Evolutionary conservation across 1,140 invertebrate species (phyloP).

Genomic region (Eumeta japonica): DNA sequence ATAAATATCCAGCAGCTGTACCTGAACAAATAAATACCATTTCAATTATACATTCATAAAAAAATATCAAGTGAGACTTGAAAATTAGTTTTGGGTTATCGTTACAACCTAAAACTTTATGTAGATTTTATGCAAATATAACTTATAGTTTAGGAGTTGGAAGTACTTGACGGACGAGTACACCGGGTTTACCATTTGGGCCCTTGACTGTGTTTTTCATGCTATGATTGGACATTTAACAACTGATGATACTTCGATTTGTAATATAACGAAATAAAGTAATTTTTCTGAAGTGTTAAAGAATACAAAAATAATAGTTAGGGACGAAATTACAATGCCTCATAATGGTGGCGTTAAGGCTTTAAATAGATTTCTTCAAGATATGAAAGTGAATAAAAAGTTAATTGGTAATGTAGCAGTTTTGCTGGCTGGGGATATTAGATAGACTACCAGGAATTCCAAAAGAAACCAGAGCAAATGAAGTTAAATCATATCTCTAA

Average conservation of each 20-base stretch:
- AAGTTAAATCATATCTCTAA: conserved; percentile 30
- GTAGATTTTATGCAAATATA: too few relatives aligned
- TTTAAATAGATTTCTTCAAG: conserved; percentile 8
- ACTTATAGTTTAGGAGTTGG: too few relatives aligned
- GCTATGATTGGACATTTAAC: too few relatives aligned
- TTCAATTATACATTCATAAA: too few relatives aligned
- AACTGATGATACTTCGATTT: conserved; percentile 17
- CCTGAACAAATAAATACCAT: too few relatives aligned
- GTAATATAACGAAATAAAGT: conserved; percentile 23
- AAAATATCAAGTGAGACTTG: too few relatives aligned
- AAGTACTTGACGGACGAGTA: too few relatives aligned
- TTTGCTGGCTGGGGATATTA: conserved; percentile 46
- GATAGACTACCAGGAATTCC: conserved; percentile 47
- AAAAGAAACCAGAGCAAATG: conserved; percentile 38
- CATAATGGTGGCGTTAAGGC: conserved; percentile 28
- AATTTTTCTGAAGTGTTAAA: conserved; percentile 27
- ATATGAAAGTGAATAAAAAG: conserved; percentile 18
- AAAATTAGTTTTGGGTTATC: too few relatives aligned
- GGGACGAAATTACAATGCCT: conserved; percentile 34
- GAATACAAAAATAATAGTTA: conserved; percentile 23
- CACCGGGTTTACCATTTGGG: too few relatives aligned
- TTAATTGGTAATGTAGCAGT: conserved; percentile 30
- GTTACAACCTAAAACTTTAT: too few relatives aligned
- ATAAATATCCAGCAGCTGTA: too few relatives aligned
- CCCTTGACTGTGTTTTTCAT: too few relatives aligned